A percentile compares a stretch with the other conserved stretches of the same genome.
Conservation (phyloP, 30 jellyfish, hydroid and myxozoan species). For the Turritopsis rubra region DNA sequence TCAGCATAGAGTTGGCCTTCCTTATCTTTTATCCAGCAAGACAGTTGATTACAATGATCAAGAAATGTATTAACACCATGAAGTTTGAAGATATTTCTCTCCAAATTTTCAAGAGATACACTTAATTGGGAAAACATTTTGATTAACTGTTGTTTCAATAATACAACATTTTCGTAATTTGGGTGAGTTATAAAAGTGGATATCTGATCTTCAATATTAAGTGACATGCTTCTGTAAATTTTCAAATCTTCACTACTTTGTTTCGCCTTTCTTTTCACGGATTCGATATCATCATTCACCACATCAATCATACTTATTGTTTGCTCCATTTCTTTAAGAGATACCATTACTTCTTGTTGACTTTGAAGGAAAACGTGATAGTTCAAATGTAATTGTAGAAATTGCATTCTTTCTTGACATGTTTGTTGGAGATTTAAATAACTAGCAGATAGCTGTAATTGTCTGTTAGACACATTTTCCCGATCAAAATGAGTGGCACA, state of each 20-base stretch:
- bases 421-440: not conserved
- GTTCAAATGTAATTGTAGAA: not conserved
- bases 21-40: slow-evolving; percentile 10
- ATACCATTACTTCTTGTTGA: not conserved
- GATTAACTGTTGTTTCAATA: not conserved
- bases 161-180: not conserved
- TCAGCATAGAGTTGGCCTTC: not conserved
- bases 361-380: not conserved
- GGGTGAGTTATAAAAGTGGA: not conserved
- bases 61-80: slow-evolving; percentile 5
- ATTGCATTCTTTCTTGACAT: not conserved
- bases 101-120: not conserved
- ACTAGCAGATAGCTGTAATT: not conserved
- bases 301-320: not conserved
- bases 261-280: not conserved
- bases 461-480: slow-evolving; percentile 62
- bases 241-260: not conserved
- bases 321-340: not conserved
- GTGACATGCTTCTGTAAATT: not conserved
- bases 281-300: not conserved
- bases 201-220: not conserved
- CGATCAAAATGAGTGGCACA: slow-evolving; percentile 65
- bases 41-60: not conserved
- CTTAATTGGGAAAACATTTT: not conserved
- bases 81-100: not conserved